Evolutionary conservation across 2,797 vertebrate species (phyloP).

Genomic region (Artibeus lituratus): DNA sequence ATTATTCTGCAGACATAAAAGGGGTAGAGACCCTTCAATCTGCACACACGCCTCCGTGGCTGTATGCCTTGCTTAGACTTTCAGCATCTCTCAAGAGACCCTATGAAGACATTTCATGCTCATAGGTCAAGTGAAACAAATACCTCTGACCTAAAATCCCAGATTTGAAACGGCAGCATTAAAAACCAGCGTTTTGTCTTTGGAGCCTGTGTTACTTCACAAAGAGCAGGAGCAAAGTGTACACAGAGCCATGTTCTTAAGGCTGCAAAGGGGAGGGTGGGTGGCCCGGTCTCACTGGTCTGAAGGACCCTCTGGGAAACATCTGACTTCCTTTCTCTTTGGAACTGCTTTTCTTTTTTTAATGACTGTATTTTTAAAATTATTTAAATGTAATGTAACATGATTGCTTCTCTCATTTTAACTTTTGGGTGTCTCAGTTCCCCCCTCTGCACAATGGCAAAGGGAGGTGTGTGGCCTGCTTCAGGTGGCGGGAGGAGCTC

Average conservation of each 20-base stretch:
- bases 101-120: not conserved
- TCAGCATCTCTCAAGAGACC: not conserved
- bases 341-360: not conserved
- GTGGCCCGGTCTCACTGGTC: not conserved
- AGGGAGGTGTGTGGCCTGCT: not conserved
- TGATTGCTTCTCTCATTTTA: constrained; percentile 8
- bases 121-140: not conserved
- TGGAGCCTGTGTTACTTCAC: not conserved
- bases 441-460: not conserved
- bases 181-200: not conserved
- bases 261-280: not conserved
- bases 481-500: not conserved
- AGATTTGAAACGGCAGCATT: not conserved
- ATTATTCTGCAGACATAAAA: not conserved
- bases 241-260: not conserved
- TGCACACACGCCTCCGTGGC: not conserved
- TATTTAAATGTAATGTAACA: not conserved
- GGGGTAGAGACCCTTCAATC: not conserved
- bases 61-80: not conserved
- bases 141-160: not conserved
- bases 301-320: not conserved
- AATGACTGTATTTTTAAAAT: not conserved
- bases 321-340: not conserved
- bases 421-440: not conserved
- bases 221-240: not conserved